Conservation (phyloP, 2,797 vertebrate species). For the Hoplostethus atlanticus region DNA sequence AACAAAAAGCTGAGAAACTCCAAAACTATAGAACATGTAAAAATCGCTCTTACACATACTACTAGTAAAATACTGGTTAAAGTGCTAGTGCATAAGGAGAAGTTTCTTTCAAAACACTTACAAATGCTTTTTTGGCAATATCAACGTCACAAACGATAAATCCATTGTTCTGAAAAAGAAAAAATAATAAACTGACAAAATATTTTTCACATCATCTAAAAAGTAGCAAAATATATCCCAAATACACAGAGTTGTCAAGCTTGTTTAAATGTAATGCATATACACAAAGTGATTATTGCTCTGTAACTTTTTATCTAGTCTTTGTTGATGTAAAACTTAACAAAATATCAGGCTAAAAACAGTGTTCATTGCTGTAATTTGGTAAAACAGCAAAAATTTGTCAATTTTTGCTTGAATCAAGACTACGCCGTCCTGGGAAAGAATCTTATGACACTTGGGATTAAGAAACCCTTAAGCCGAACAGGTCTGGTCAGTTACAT, state of each 20-base stretch:
- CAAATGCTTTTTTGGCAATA: slow-evolving; percentile 48
- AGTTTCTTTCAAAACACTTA: slow-evolving; percentile 32
- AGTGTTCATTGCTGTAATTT: background rate
- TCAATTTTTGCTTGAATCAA: no score
- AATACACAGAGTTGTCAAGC: background rate
- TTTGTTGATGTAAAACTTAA: no score
- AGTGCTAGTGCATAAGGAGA: slow-evolving; percentile 83
- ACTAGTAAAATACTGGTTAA: slow-evolving; percentile 68
- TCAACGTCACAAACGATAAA: slow-evolving; percentile 11
- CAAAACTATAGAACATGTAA: slow-evolving; percentile 39
- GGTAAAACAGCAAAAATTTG: no score
- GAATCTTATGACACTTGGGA: no score
- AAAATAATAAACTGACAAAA: slow-evolving; percentile 7
- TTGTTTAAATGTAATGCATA: background rate
- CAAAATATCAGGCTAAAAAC: background rate
- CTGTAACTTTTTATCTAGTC: background rate
- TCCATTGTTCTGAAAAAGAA: slow-evolving; percentile 8
- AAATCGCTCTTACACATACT: slow-evolving; percentile 50
- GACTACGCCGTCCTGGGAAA: no score
- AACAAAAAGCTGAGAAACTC: slow-evolving; percentile 33
- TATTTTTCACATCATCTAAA: background rate
- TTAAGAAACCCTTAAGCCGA: background rate
- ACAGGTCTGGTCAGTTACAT: background rate
- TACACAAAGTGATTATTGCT: background rate
- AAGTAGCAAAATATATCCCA: background rate